These are phyloP conservation scores for Neoniphon sammara DNA, from an alignment of 2,797 vertebrate species.

Conservation along the genomic window DNA sequence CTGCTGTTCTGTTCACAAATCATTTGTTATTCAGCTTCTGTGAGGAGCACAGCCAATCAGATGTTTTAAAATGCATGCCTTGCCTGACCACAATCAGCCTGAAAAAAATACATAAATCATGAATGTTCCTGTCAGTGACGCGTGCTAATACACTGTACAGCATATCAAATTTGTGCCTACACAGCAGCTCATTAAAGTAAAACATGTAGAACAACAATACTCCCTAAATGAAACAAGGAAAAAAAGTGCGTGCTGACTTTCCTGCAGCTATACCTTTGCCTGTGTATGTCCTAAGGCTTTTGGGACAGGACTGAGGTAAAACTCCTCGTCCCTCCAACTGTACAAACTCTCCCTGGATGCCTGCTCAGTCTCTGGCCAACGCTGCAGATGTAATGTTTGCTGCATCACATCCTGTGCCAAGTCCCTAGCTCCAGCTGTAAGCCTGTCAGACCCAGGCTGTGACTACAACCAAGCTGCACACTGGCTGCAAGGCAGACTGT, in stretches of 20 bases:
- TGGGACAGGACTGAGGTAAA: not conserved
- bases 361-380: constrained; percentile 22
- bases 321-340: not conserved
- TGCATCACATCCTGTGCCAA: constrained; percentile 59
- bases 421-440: constrained; percentile 39
- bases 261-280: not conserved
- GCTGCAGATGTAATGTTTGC: constrained; percentile 65
- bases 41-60: not conserved
- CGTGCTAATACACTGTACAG: not conserved
- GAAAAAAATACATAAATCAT: not conserved
- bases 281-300: constrained; percentile 19
- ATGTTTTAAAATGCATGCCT: not conserved
- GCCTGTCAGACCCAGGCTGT: constrained; percentile 15
- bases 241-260: not conserved
- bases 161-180: not conserved
- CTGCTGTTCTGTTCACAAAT: not conserved
- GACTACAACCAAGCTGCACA: constrained; percentile 8
- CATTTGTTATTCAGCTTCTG: not conserved
- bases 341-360: constrained; percentile 1
- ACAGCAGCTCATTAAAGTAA: constrained; percentile 9
- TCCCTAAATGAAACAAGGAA: not conserved
- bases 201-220: not conserved
- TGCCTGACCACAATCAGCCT: not conserved
- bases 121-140: not conserved
- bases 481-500: not conserved